These are phyloP conservation scores for Acleris literana DNA, from an alignment of 2,888 invertebrate species.

Conservation along the genomic window DNA sequence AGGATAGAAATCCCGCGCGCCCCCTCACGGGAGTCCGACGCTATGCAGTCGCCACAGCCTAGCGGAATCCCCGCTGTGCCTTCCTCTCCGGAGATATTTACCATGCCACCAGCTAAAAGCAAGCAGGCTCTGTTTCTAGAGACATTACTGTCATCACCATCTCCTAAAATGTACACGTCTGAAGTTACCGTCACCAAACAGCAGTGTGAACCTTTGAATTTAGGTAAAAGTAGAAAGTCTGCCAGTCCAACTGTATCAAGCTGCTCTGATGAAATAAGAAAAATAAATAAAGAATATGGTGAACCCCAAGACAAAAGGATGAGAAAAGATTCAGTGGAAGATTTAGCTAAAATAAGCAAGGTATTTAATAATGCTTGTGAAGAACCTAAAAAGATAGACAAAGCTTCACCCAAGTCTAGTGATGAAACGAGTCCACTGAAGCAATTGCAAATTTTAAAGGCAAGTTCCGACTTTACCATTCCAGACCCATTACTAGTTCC, in stretches of 20 bases:
- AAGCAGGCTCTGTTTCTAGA: conserved; percentile 85
- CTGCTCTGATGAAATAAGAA: conserved; percentile 88
- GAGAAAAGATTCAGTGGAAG: conserved; percentile 65
- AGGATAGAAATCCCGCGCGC: conserved; percentile 82
- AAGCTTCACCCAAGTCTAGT: conserved; percentile 51
- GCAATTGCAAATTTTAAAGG: conserved; percentile 87
- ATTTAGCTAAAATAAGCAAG: conserved; percentile 69
- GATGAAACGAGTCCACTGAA: conserved; percentile 86
- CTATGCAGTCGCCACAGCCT: conserved; percentile 89
- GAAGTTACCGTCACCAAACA: conserved; percentile 81
- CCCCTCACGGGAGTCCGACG: conserved; percentile 87
- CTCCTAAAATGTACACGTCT: conserved; percentile 83
- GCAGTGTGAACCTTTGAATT: conserved; percentile 87
- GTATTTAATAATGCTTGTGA: conserved; percentile 65
- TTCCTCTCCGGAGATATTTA: conserved; percentile 87
- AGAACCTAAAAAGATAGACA: conserved; percentile 61
- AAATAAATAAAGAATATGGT: conserved; percentile 78
- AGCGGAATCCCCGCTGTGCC: conserved; percentile 88
- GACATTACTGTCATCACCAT: conserved; percentile 84
- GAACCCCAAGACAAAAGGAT: conserved; percentile 76
- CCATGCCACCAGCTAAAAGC: conserved; percentile 73
- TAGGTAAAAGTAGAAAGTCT: conserved; percentile 87
- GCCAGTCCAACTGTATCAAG: conserved; percentile 89
- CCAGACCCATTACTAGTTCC: conserved; percentile 93
- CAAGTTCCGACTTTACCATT: conserved; percentile 87